Evolutionary conservation across 2,888 invertebrate species (phyloP), one percentile per base, ranked within the genome.

Genomic region (Autographa gamma): DNA sequence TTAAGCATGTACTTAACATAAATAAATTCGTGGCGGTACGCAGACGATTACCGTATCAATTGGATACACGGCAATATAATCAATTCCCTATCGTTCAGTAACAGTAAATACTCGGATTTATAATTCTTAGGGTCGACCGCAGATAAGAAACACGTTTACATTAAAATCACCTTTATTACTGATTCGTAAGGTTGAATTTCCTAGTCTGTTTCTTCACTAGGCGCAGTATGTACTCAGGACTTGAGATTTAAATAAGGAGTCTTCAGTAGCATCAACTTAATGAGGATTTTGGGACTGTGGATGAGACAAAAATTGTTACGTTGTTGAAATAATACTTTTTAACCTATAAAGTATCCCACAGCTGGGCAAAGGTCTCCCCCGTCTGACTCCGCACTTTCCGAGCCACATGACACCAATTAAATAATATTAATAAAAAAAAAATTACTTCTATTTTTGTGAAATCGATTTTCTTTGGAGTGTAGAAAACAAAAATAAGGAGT

Each of bases 11-110:
- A 68, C 69, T 71, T 70, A 66, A 69, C 48, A 67, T 74, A 68
- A 61, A 75, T 70, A 68, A 63, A 83, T 83, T 82, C 79, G 74
- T 63, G 65, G 25, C 60, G 65, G 63, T 67, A 76, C 69, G 65
- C 59, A 67, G 59, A 31, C 67, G 59, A 56, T 67, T 63, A 56
- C 60, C 52, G 69, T 69, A 70, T 77, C 74, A 71, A 69, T 74
- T 66, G 54, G 34, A 60, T 66, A 73, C 48, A 67, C 54, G 58
- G 48, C 62, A 52, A 19, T 52, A 38, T 60, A 74, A 82, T 73
- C 74, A 73, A 83, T 81, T 71, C 66, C 52, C 61, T 19, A 61
- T 72, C 69, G 69, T 68, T 66, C 58, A 41, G 38, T 61, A 60
- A 61, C 68, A 56, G 56, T 76, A 76, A 71, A 80, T 25, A 59